Percentiles rank a stretch among this genome's conserved stretches.
Evolutionary conservation across 2,888 invertebrate species (phyloP).

Genomic region (Spodoptera picta): DNA sequence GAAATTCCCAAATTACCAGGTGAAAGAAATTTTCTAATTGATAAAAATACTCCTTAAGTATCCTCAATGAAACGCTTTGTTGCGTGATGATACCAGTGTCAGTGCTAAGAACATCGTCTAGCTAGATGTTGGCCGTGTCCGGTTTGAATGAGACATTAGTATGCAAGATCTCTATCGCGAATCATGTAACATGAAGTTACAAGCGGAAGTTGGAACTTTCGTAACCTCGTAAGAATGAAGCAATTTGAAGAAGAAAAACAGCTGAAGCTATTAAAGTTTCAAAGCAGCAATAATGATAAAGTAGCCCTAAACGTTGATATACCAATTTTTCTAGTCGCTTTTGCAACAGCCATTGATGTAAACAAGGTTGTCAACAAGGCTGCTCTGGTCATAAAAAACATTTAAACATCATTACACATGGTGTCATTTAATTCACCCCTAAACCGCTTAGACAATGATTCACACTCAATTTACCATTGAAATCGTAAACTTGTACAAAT

Average conservation of each 20-base stretch:
- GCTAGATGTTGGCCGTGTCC: background rate
- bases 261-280: too few species aligned
- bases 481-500: slow-evolving; percentile 46
- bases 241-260: background rate
- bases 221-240: slow-evolving; percentile 20
- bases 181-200: slow-evolving; percentile 27
- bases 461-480: slow-evolving; percentile 30
- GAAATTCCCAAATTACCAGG: too few species aligned
- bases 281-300: too few species aligned
- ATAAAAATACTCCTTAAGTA: too few species aligned
- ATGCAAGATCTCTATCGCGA: slow-evolving; percentile 37
- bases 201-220: slow-evolving; percentile 33
- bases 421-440: slow-evolving; percentile 1
- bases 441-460: slow-evolving; percentile 13
- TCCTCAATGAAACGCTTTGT: slow-evolving; percentile 1
- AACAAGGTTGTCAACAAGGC: slow-evolving; percentile 12
- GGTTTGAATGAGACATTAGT: slow-evolving; percentile 37
- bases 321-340: background rate
- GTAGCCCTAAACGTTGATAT: too few species aligned
- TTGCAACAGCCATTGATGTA: background rate
- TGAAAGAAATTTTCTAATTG: too few species aligned
- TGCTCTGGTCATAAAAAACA: background rate
- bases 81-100: slow-evolving; percentile 24
- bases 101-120: slow-evolving; percentile 26
- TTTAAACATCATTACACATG: background rate